Base-by-base conservation (phyloP, 2,113 vertebrate genomes). In the Syrmaticus mikado region DNA sequence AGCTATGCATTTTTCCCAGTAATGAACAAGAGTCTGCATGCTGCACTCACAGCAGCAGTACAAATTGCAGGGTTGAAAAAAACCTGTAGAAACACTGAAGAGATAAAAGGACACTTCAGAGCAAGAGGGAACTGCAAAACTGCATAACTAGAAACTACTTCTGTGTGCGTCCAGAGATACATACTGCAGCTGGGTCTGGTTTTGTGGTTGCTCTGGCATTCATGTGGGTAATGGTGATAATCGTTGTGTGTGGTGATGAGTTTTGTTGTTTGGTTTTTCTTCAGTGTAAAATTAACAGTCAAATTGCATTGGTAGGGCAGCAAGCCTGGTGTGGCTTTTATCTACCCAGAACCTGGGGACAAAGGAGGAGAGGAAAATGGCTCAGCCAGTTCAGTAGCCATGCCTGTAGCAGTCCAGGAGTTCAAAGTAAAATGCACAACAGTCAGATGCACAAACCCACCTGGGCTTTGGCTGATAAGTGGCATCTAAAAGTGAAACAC, bases 381-480 rank as follows among this genome's bases (percentile, higher is more conserved):
- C 77, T 74, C 86, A 86, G 41, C 55, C 55, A n/a, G 36, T 77
- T 83, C 72, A 74, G 30, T 14, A 0, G 46, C 38, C 0, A 0
- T 53, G 58, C 3, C 17, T 2, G 1, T 90, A 94, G 89, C 52
- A 19, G 79, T 78, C 43, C 45, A 0, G 1, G 76, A 86, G 76
- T 92, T 96, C 70, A 92, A 91, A 94, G 93, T 46, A 88, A 88
- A 82, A 82, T 65, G 76, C 74, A 50, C 82, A 92, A 53, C 85
- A 92, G 60, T 65, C 66, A 82, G 82, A 93, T 87, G 94, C 48
- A 61, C 71, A 90, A 88, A 80, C 71, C 60, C 1, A 7, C 90
- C 94, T 95, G 95, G 78, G 40, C 45, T 80, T 86, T 2, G 1
- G 12, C 95, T 95, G 94, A 96, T 97, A 97, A 95, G 67, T 85